Evolutionary conservation across 2,113 vertebrate species (phyloP).

Genomic region (Pluvialis apricaria): DNA sequence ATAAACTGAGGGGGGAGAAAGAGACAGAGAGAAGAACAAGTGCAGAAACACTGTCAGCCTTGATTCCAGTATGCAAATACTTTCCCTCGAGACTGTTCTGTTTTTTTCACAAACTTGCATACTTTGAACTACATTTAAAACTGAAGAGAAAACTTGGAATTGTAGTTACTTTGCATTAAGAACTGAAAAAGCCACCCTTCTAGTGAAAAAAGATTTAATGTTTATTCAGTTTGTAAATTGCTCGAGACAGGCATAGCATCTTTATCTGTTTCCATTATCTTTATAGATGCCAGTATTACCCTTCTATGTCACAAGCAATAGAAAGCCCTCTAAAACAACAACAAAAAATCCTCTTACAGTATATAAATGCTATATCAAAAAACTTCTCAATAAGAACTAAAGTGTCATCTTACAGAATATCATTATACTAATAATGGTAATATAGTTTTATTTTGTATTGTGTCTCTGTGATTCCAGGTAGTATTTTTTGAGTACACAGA

Average conservation of each 20-base stretch:
- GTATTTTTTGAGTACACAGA: not conserved
- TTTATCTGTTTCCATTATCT: not conserved
- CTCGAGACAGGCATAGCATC: not conserved
- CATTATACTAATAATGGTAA: not conserved
- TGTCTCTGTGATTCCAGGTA: not conserved
- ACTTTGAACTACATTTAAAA: not conserved
- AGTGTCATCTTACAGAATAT: not conserved
- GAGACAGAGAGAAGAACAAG: too few relatives aligned
- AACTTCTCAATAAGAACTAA: not conserved
- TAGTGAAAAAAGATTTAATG: not conserved
- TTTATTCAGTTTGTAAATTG: not conserved
- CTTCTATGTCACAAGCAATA: not conserved
- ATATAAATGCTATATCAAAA: not conserved
- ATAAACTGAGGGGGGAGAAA: slow-evolving; percentile 56
- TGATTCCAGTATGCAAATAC: not conserved
- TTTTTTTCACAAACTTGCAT: not conserved
- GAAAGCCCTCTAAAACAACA: not conserved
- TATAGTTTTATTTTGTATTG: not conserved
- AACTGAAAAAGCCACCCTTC: not conserved
- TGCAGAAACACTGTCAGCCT: not conserved
- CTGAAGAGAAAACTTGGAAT: not conserved
- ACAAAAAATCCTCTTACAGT: not conserved
- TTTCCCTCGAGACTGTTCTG: not conserved
- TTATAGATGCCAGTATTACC: not conserved
- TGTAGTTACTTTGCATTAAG: not conserved